Evolutionary conservation across 2,797 vertebrate species (phyloP).

Genomic region (Catamblyrhynchus diadema): DNA sequence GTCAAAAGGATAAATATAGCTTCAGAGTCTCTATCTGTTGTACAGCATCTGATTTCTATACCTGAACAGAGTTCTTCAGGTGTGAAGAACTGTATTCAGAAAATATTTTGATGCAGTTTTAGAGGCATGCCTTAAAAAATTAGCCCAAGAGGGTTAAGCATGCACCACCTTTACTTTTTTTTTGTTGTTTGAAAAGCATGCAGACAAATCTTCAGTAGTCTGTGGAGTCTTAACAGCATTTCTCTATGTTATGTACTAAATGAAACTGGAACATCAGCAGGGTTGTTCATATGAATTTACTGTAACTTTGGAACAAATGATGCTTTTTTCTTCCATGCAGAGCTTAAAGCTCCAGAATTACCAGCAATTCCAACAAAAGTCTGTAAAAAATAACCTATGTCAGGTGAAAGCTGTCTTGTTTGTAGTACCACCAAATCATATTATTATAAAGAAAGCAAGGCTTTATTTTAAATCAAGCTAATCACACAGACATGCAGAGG

Average conservation of each 20-base stretch:
- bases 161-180: background rate
- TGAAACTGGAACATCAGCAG: background rate
- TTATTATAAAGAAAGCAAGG: background rate
- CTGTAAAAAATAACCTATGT: background rate
- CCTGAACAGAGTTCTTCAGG: background rate
- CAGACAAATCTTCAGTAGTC: background rate
- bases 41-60: background rate
- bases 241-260: background rate
- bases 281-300: background rate
- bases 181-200: background rate
- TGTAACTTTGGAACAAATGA: background rate
- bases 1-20: background rate
- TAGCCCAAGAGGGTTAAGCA: background rate
- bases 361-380: background rate
- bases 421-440: background rate
- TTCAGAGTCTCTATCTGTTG: background rate
- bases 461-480: conserved; percentile 28
- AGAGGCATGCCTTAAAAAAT: background rate
- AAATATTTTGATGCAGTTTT: background rate
- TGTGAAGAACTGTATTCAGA: background rate
- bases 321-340: background rate
- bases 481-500: background rate
- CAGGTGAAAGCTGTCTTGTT: background rate
- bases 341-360: background rate
- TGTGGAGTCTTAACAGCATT: background rate